Evolutionary conservation across 2,113 vertebrate species (phyloP).

Genomic region (Channa maculata): DNA sequence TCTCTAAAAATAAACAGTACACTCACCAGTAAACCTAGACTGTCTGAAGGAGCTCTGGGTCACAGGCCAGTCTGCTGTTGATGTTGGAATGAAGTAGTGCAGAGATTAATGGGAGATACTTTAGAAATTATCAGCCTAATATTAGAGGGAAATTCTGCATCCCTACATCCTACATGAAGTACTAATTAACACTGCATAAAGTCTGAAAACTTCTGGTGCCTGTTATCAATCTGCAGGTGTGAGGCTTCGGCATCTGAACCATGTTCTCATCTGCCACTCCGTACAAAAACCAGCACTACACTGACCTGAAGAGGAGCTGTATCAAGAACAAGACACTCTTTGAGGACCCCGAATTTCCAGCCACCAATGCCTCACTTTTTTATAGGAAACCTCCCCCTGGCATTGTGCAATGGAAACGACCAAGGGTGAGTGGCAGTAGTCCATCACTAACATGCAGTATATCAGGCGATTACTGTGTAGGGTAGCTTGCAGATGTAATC

Average conservation of each 20-base stretch:
- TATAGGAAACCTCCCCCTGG: constrained; percentile 82
- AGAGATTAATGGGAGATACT: background rate
- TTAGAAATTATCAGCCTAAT: constrained; percentile 1
- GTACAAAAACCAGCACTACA: constrained; percentile 89
- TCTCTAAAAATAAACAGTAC: background rate
- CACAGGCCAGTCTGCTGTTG: background rate
- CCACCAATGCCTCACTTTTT: constrained; percentile 87
- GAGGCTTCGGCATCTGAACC: constrained; percentile 41
- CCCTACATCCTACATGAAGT: too few relatives aligned
- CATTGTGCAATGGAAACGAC: constrained; percentile 91
- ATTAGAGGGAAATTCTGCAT: background rate
- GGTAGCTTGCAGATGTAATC: too few relatives aligned
- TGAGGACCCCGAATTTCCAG: constrained; percentile 91
- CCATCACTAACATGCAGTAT: too few relatives aligned
- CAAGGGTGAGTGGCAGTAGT: constrained; percentile 82
- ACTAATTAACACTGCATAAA: constrained; percentile 5
- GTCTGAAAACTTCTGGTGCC: constrained; percentile 22
- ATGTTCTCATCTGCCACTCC: constrained; percentile 84
- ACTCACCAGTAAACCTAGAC: constrained; percentile 7
- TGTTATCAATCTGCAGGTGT: constrained; percentile 54
- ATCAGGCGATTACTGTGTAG: too few relatives aligned
- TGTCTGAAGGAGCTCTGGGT: constrained; percentile 13
- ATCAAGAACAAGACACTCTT: constrained; percentile 85
- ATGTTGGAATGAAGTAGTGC: constrained; percentile 19
- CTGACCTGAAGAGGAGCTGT: constrained; percentile 85